phyloP scores from a whole-genome alignment of 2,888 invertebrate species.

The Orthosia incerta region DNA sequence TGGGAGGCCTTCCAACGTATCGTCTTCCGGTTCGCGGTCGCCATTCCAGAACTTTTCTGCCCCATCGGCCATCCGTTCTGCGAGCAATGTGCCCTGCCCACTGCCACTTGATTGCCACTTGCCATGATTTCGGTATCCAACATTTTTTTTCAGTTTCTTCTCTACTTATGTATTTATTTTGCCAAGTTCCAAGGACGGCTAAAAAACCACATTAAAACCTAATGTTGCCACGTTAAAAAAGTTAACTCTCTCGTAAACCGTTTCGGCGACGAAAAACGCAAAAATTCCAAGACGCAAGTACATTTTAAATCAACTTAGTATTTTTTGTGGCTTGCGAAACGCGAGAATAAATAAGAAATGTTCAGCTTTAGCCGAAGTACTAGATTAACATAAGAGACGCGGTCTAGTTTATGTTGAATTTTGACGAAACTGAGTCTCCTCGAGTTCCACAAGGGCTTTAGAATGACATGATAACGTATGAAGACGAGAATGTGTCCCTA shows the following conservation, averaged over 20 bases:
- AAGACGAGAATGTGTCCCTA: constrained; percentile 22
- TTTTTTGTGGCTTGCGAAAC: constrained; percentile 48
- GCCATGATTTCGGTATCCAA: neutral
- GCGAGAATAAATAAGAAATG: constrained; percentile 50
- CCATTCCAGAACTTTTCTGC: too few relatives aligned
- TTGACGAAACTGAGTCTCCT: constrained; percentile 42
- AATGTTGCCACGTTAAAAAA: constrained; percentile 31
- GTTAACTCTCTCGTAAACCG: constrained; percentile 24
- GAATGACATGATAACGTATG: constrained; percentile 33
- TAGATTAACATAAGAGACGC: constrained; percentile 60
- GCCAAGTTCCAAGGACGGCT: neutral
- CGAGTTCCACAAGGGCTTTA: constrained; percentile 33
- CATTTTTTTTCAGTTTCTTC: neutral
- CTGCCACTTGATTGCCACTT: too few relatives aligned
- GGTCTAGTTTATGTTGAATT: constrained; percentile 51
- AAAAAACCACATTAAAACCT: constrained; percentile 38
- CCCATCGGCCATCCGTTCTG: too few relatives aligned
- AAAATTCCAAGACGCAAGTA: constrained; percentile 43
- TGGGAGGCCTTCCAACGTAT: too few relatives aligned
- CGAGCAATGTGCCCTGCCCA: too few relatives aligned
- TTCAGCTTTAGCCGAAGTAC: constrained; percentile 35
- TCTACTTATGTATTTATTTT: too few relatives aligned
- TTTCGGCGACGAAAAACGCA: constrained; percentile 15
- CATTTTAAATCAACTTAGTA: constrained; percentile 55
- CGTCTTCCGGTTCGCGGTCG: too few relatives aligned